phyloP scores from a whole-genome alignment of 92 coral and sea anemone species.

The Metridium senile region DNA sequence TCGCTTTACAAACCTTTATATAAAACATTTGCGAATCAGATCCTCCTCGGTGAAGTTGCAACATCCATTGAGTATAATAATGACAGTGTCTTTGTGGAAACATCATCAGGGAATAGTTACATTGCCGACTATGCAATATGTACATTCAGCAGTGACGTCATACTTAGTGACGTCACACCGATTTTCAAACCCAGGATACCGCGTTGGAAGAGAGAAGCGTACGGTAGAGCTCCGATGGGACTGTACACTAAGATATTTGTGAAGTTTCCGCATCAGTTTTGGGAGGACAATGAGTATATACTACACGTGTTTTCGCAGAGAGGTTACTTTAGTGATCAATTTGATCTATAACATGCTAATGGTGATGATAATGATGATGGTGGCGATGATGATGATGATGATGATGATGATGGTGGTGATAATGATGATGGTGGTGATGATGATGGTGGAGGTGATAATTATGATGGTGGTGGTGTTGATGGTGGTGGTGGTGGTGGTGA shows the following conservation, averaged over 20 bases:
- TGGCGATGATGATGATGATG: too few relatives aligned
- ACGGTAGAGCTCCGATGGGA: conserved; percentile 40
- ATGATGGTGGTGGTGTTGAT: too few relatives aligned
- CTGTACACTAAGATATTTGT: conserved; percentile 60
- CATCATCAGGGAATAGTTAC: conserved; percentile 45
- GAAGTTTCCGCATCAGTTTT: conserved; percentile 57
- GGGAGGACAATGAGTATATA: conserved; percentile 65
- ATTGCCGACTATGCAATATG: conserved; percentile 64
- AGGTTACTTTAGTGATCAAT: too few relatives aligned
- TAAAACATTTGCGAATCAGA: conserved; percentile 34
- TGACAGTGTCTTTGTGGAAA: conserved; percentile 33
- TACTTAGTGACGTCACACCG: conserved; percentile 36
- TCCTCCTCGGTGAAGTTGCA: conserved; percentile 38
- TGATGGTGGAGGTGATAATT: too few relatives aligned
- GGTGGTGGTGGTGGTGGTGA: too few relatives aligned
- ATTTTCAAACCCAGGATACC: conserved; percentile 57
- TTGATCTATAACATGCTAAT: too few relatives aligned
- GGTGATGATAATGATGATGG: too few relatives aligned
- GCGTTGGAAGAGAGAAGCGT: conserved; percentile 57
- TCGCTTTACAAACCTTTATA: conserved; percentile 33
- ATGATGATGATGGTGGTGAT: too few relatives aligned
- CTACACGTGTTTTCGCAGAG: conserved; percentile 27
- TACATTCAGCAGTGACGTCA: conserved; percentile 69
- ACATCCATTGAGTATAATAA: conserved; percentile 28
- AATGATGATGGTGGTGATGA: too few relatives aligned